A percentile compares a stretch with the other conserved stretches of the same genome.
phyloP scores from a whole-genome alignment of 2,113 vertebrate species.

The Chaenocephalus aceratus region DNA sequence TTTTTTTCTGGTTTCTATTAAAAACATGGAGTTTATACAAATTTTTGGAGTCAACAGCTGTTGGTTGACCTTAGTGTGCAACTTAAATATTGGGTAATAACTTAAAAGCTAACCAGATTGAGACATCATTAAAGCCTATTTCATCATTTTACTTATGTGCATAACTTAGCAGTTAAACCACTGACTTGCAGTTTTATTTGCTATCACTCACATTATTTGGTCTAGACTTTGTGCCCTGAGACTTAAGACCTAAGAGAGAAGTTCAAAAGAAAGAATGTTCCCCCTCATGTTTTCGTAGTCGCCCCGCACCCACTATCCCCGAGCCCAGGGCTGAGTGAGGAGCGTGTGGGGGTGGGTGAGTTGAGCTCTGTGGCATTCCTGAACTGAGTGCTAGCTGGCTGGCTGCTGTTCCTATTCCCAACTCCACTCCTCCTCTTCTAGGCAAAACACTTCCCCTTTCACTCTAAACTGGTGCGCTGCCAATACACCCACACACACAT shows the following conservation, averaged over 20 bases:
- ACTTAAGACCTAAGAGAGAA: slow-evolving; percentile 28
- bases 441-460: slow-evolving; percentile 16
- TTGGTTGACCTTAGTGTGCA: no score
- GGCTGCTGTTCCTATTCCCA: slow-evolving; percentile 20
- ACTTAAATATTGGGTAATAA: no score
- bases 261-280: slow-evolving; percentile 50
- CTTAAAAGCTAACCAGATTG: no score
- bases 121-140: neutral
- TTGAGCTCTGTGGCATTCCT: slow-evolving; percentile 62
- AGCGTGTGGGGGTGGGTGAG: slow-evolving; percentile 24
- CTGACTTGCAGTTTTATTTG: neutral
- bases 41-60: no score
- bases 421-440: slow-evolving; percentile 24
- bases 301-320: neutral
- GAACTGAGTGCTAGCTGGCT: slow-evolving; percentile 62
- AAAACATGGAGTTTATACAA: no score
- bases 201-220: neutral
- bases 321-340: neutral
- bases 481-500: slow-evolving; percentile 21
- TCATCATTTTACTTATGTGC: neutral
- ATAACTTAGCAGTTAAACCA: neutral
- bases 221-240: slow-evolving; percentile 11
- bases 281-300: slow-evolving; percentile 13
- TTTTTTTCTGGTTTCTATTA: no score
- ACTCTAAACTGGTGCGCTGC: neutral